These are phyloP conservation scores for Drosophila rhopaloa DNA, from an alignment of 1,140 invertebrate genomes.

Conservation along the genomic window DNA sequence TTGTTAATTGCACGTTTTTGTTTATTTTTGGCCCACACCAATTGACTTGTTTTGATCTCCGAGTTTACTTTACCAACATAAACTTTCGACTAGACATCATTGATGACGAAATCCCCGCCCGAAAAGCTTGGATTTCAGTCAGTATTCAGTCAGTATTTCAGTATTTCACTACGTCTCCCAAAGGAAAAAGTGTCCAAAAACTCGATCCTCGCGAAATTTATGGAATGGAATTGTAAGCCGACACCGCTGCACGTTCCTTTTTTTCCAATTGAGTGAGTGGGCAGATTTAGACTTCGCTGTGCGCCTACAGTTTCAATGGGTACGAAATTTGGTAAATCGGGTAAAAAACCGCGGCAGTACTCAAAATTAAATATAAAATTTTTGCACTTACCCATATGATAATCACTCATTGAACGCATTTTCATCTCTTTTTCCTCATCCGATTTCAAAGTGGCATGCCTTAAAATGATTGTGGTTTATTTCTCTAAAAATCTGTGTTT, in stretches of 20 bases:
- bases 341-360: too few species aligned
- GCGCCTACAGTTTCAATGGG: conserved; percentile 4
- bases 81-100: conserved; percentile 18
- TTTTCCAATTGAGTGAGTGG: conserved; percentile 33
- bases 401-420: too few species aligned
- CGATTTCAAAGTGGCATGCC: too few species aligned
- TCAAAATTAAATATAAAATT: neutral
- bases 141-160: conserved; percentile 6
- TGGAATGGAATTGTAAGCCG: conserved; percentile 52
- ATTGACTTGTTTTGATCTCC: conserved; percentile 47
- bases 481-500: too few species aligned
- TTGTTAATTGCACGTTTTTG: conserved; percentile 72
- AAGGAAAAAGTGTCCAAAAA: conserved; percentile 8
- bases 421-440: too few species aligned
- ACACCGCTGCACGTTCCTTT: conserved; percentile 66
- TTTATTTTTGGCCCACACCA: conserved; percentile 57
- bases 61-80: conserved; percentile 12
- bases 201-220: conserved; percentile 19
- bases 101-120: conserved; percentile 17
- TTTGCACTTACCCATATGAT: too few species aligned
- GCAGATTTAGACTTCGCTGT: conserved; percentile 13
- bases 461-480: too few species aligned
- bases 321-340: neutral
- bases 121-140: conserved; percentile 32
- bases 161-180: conserved; percentile 8